Evolutionary conservation across 2,888 invertebrate genomes (phyloP).

Genomic region (Chydorus sphaericus): DNA sequence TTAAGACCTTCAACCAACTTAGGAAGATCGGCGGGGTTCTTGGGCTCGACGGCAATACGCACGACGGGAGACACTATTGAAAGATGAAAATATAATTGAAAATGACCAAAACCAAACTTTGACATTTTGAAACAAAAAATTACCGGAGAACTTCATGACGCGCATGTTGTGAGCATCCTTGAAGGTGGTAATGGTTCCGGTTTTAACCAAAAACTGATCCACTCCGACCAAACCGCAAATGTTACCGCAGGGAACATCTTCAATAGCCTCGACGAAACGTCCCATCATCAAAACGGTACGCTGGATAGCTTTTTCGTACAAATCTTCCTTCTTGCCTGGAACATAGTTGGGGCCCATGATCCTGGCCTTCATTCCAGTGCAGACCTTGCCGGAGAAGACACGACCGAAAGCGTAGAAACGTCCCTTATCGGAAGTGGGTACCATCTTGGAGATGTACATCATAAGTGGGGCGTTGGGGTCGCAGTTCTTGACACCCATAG

Average conservation of each 20-base stretch:
- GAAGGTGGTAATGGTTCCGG: conserved; percentile 96
- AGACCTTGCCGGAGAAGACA: conserved; percentile 91
- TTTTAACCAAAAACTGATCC: conserved; percentile 98
- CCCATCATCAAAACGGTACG: conserved; percentile 99
- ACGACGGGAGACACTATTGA: conserved; percentile 99
- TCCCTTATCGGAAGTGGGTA: conserved; percentile 98
- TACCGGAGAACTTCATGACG: conserved; percentile 99
- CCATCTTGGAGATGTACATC: conserved; percentile 99
- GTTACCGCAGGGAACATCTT: conserved; percentile 97
- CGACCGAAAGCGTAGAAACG: conserved; percentile 99
- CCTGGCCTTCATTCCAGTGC: conserved; percentile 83
- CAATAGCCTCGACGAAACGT: conserved; percentile 96
- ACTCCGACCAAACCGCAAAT: conserved; percentile 99
- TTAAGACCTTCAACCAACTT: conserved; percentile 88
- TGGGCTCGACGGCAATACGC: conserved; percentile 97
- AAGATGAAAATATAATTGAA: too few relatives aligned
- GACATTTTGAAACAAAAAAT: too few relatives aligned
- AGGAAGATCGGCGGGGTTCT: conserved; percentile 96
- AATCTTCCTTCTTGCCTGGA: conserved; percentile 97
- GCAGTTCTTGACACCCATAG: conserved; percentile 66
- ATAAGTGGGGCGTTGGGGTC: conserved; percentile 94
- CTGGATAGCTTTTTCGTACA: conserved; percentile 98
- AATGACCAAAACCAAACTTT: too few relatives aligned
- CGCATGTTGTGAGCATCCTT: conserved; percentile 99
- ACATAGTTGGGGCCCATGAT: conserved; percentile 98